Base-by-base conservation (phyloP, 2,888 invertebrate species). In the Anarsia innoxiella region DNA sequence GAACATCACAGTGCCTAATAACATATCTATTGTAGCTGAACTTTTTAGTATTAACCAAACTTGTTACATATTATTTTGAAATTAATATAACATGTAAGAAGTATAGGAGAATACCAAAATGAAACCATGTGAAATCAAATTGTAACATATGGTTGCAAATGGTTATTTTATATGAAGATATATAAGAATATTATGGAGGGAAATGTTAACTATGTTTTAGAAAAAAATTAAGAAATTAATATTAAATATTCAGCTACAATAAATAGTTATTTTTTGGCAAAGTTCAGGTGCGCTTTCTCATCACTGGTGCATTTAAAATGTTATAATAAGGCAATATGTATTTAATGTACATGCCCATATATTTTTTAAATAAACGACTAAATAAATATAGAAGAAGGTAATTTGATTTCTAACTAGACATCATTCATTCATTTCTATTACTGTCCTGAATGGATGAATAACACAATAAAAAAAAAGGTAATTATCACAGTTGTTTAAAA, bases 1-100 rank as follows among this genome's bases (percentile, higher is more conserved):
- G 6, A 73, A 68, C 82, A 76, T 84, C 79, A 76, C 46, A 60
- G 36, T 49, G 68, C 72, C 40, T 40, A 25, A 66, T 69, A 70
- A 66, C 59, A 44, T 40, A 28, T 50, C 44, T 60, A 66, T 60
- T 46, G 34, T 37, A 37, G 53, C 63, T 66, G 45, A 47, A 60
- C 51, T 40, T 33, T 37, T 28, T 33, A 36, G 28, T 40, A 44
- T 41, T 19, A 41, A 30, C 42, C 41, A 41, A 33, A 55, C 55
- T 50, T 45, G 32, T 56, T 39, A 40, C 37, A 56, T 50, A 44
- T 50, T 55, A 44, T 45, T 39, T 31, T 41, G 39, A 3, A 13
- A 38, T 29, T 11, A 34, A 48, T 39, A 50, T 53, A 64, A 58
- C 44, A 65, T 56, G 36, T 11, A 44, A 59, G 41, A 55, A 59